Percentiles rank a stretch among this genome's conserved stretches.
Conservation (phyloP, 1,140 invertebrate genomes). For the Tetramorium simillimum region DNA sequence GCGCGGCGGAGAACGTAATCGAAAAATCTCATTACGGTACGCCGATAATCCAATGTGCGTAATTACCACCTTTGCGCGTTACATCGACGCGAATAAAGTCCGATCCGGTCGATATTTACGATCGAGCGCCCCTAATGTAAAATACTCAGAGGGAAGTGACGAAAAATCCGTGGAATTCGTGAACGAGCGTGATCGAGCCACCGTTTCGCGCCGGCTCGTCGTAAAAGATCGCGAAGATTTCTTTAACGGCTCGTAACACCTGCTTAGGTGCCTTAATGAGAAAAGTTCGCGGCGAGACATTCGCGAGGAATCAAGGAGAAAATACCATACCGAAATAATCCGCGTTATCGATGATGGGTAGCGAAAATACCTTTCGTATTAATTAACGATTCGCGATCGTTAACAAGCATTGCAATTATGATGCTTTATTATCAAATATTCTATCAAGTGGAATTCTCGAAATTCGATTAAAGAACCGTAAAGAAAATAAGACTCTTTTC, state of each 20-base stretch:
- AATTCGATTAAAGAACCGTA: neutral
- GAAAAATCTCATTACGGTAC: constrained; percentile 44
- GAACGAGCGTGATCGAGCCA: constrained; percentile 37
- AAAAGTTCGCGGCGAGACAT: neutral
- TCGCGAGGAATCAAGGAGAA: neutral
- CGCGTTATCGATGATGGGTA: neutral
- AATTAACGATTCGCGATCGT: constrained; percentile 21
- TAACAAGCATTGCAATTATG: constrained; percentile 7
- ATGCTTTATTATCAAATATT: neutral
- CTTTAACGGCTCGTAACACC: constrained; percentile 37
- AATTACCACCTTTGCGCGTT: constrained; percentile 43
- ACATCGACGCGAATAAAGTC: neutral
- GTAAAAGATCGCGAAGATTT: constrained; percentile 42
- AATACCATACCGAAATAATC: constrained; percentile 14
- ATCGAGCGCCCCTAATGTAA: neutral
- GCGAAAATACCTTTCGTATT: neutral
- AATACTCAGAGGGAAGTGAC: no score
- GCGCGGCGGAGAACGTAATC: neutral
- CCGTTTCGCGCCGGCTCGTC: constrained; percentile 21
- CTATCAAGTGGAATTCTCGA: neutral
- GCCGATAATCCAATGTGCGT: constrained; percentile 18
- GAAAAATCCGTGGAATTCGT: constrained; percentile 40
- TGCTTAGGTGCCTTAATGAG: constrained; percentile 14
- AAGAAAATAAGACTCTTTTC: neutral
- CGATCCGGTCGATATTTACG: constrained; percentile 21